Base-by-base conservation (phyloP, 2,797 vertebrate genomes). In the Dicrostonyx torquatus region DNA sequence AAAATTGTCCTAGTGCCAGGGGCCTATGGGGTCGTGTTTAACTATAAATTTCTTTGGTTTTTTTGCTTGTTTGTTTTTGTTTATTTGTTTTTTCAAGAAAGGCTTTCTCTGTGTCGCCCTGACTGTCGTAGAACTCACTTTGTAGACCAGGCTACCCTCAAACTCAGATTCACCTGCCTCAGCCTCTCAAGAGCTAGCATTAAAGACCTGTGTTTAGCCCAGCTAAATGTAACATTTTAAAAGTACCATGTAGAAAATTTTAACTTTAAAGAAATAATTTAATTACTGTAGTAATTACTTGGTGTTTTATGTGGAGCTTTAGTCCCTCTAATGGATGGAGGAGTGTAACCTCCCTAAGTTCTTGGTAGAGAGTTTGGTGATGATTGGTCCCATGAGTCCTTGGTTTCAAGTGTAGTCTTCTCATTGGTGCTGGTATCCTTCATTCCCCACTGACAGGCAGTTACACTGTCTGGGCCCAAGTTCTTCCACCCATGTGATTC, bases 261-360 rank as follows among this genome's bases (percentile, higher is more conserved):
- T 76, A 88, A 84, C 77, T 93, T 87, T 73, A 90, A 94, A 95
- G 55, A 90, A 90, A 66, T 64, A 77, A 76, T 18, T 82, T 62
- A 92, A 40, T 31, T 79, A 45, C 34, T 43, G 6, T 24, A 18
- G n/a, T 83, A 9, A 9, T 89, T n/a, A 37, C 87, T 90, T 84
- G 62, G 31, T 58, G 91, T 95, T 93, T 92, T 45, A 77, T 90
- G 84, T 95, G 76, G 95, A 95, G 84, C 79, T 43, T 95, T 96
- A 97, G 95, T 97, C 96, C 97, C 97, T 97, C 97, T 97, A 97
- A 95, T 97, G 97, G 97, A 37, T 82, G 73, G 58, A 84, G 24
- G 50, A 84, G 24, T 73, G 20, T 55, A 72, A 72, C 88, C 86
- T 37, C 62, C 53, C 78, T n/a, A 76, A 68, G 53, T 62, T 60